These are phyloP conservation scores for Thymelicus lineola DNA, from an alignment of 2,888 invertebrate genomes.

Conservation along the genomic window DNA sequence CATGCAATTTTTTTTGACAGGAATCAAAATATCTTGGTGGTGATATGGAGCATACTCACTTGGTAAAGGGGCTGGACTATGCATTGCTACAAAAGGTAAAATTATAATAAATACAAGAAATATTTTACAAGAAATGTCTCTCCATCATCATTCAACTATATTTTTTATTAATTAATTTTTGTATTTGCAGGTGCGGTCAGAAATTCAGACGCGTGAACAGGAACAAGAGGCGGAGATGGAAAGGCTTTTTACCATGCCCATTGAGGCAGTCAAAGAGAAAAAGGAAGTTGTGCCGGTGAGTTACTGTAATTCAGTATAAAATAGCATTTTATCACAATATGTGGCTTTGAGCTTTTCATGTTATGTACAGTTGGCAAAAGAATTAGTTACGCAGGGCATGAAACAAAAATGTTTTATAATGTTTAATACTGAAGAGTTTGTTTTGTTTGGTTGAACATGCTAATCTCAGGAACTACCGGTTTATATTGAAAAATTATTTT, in stretches of 20 bases:
- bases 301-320: constrained; percentile 6
- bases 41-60: constrained; percentile 99
- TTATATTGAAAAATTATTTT: too few relatives aligned
- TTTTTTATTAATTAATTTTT: too few relatives aligned
- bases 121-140: neutral
- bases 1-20: constrained; percentile 55
- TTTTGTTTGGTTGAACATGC: too few relatives aligned
- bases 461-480: too few relatives aligned
- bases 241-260: constrained; percentile 83
- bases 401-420: too few relatives aligned
- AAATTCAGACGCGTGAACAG: constrained; percentile 90
- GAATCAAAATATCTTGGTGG: constrained; percentile 99
- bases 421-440: too few relatives aligned
- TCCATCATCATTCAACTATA: too few relatives aligned
- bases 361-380: too few relatives aligned
- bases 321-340: too few relatives aligned
- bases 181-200: constrained; percentile 92
- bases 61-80: constrained; percentile 96
- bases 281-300: constrained; percentile 75
- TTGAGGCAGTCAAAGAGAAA: constrained; percentile 73
- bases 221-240: constrained; percentile 94
- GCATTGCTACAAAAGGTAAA: constrained; percentile 90
- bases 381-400: too few relatives aligned
- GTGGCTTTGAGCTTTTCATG: too few relatives aligned
- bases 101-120: neutral